Base-by-base conservation (phyloP, 2,797 vertebrate species). In the Pangasius djambal region DNA sequence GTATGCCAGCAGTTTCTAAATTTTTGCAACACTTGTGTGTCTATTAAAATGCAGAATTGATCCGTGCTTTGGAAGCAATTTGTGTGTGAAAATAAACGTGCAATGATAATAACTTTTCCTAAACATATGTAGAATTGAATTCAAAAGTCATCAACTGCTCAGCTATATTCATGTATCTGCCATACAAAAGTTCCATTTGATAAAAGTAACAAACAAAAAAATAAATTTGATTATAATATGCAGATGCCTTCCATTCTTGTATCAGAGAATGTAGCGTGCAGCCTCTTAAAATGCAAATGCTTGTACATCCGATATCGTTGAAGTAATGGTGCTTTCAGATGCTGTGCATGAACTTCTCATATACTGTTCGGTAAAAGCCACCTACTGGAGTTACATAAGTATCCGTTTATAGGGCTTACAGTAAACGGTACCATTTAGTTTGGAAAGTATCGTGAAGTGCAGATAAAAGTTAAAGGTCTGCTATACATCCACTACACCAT, bases 401-500 rank as follows among this genome's bases (percentile, higher is more conserved):
- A 2, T 59, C 57, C n/a, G 37, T 40, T 75, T 83, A 37, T 37
- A 77, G 52, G 84, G 34, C 18, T 83, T 74, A 83, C 40, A 40
- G 84, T 22, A 88, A 87, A 87, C 50, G 13, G 63, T 86, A 50
- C 63, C 28, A 34, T 59, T 82, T 50, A 44, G 40, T 86, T 50
- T 55, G 40, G 40, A 55, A 55, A 63, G 61, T 18, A 52, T 70
- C 79, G 16, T 91, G 81, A 20, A 37, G 28, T 75, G 72, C 52
- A 85, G 67, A 52, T 70, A 82, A 83, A 88, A 44, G 55, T 48
- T 44, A 65, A 63, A 48, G 37, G 31, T 82, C 48, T 86, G 20
- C 31, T 52, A 31, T 82, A 70, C 86, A 85, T 92, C 69, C 85
- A 83, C 82, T 61, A 86, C 87, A 86, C 75, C 70, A 59, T 89